Conservation (phyloP, 2,797 vertebrate genomes). For the Sebastes oblongus region DNA sequence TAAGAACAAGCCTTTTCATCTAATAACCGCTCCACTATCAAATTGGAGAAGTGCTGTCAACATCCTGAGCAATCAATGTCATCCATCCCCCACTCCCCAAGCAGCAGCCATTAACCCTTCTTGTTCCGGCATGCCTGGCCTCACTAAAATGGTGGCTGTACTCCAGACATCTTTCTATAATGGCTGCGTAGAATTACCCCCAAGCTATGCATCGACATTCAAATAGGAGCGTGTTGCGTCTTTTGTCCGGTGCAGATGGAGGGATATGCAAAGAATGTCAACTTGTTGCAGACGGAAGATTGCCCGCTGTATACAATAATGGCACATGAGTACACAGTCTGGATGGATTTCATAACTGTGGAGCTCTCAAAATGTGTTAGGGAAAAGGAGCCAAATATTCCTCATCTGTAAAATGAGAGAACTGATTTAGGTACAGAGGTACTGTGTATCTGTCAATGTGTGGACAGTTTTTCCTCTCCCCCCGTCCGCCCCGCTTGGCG, state of each 20-base stretch:
- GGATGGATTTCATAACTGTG: background rate
- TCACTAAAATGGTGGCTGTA: conserved; percentile 80
- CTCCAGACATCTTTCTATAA: conserved; percentile 72
- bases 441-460: background rate
- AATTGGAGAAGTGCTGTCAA: conserved; percentile 81
- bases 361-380: background rate
- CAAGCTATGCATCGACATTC: conserved; percentile 58
- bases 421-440: background rate
- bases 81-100: conserved; percentile 72
- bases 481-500: fast-evolving
- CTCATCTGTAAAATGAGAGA: background rate
- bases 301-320: background rate
- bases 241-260: conserved; percentile 33
- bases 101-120: conserved; percentile 81
- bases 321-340: background rate
- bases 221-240: conserved; percentile 33
- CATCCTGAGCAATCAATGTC: conserved; percentile 79
- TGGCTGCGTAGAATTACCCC: conserved; percentile 69
- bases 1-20: conserved; percentile 71
- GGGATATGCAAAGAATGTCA: conserved; percentile 61
- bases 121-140: conserved; percentile 75
- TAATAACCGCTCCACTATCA: conserved; percentile 76
- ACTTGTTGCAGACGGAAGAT: conserved; percentile 17
- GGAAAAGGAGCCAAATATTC: background rate
- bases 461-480: no score